Percentiles rank a stretch among this genome's conserved stretches.
These are phyloP conservation scores for Prinia subflava DNA, from an alignment of 2,113 vertebrate species.

Conservation along the genomic window DNA sequence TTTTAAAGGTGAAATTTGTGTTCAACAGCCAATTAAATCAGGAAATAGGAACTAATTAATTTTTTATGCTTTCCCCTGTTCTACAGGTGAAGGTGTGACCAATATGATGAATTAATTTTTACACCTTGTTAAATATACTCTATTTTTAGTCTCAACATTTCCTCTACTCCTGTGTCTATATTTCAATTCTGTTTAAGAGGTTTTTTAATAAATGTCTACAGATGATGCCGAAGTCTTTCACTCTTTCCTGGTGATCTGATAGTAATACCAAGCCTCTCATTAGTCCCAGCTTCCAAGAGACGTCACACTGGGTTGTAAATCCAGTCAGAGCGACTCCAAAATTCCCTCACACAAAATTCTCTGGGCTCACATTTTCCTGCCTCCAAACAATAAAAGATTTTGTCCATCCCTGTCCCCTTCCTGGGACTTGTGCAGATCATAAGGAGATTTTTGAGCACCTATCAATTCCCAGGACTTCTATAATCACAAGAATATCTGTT, in stretches of 20 bases:
- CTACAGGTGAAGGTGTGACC: background rate
- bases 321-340: background rate
- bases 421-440: background rate
- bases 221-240: background rate
- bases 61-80: background rate
- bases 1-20: background rate
- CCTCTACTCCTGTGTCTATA: background rate
- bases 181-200: background rate
- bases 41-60: background rate
- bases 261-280: background rate
- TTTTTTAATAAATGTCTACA: background rate
- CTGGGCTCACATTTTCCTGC: background rate
- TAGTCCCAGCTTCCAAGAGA: accelerated
- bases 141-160: background rate
- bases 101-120: background rate
- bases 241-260: background rate
- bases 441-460: background rate
- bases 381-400: background rate
- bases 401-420: background rate
- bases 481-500: background rate
- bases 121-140: background rate
- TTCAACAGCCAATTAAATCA: background rate
- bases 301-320: background rate
- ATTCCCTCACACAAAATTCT: background rate
- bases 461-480: background rate